Conservation (phyloP, 2,113 vertebrate species). For the Plotosus lineatus region DNA sequence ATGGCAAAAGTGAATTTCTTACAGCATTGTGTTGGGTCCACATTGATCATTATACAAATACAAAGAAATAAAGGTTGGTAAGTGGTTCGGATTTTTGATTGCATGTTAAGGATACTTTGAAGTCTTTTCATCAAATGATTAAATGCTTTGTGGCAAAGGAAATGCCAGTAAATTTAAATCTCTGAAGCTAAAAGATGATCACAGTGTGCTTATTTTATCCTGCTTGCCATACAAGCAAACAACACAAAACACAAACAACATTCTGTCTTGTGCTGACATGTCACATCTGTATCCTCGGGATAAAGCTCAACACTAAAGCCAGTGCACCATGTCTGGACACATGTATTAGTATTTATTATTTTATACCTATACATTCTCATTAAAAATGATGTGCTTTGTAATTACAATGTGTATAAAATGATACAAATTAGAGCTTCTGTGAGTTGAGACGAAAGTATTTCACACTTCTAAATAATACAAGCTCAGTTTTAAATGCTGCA, state of each 20-base stretch:
- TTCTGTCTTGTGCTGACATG: slow-evolving; percentile 60
- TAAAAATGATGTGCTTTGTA: neutral
- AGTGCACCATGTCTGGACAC: neutral
- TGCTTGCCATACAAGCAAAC: slow-evolving; percentile 45
- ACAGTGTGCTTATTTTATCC: slow-evolving; percentile 5
- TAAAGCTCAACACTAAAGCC: slow-evolving; percentile 41
- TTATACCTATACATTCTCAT: neutral
- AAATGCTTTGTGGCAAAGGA: neutral
- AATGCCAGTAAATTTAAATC: neutral
- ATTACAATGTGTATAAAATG: neutral
- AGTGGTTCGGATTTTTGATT: neutral
- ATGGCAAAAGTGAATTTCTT: neutral
- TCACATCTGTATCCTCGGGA: slow-evolving; percentile 49
- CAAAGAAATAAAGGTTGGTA: neutral
- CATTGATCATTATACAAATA: neutral
- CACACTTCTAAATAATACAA: neutral
- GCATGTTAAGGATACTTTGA: neutral
- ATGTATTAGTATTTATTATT: neutral
- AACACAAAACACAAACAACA: slow-evolving; percentile 59
- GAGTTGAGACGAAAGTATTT: neutral
- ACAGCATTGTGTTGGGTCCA: neutral
- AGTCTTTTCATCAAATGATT: neutral
- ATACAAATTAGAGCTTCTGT: neutral
- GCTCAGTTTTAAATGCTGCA: slow-evolving; percentile 35
- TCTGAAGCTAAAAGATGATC: neutral